A percentile compares a stretch with the other conserved stretches of the same genome.
Conservation (phyloP, 30 jellyfish, hydroid and myxozoan species). For the Pseudorhiza aurosa region DNA sequence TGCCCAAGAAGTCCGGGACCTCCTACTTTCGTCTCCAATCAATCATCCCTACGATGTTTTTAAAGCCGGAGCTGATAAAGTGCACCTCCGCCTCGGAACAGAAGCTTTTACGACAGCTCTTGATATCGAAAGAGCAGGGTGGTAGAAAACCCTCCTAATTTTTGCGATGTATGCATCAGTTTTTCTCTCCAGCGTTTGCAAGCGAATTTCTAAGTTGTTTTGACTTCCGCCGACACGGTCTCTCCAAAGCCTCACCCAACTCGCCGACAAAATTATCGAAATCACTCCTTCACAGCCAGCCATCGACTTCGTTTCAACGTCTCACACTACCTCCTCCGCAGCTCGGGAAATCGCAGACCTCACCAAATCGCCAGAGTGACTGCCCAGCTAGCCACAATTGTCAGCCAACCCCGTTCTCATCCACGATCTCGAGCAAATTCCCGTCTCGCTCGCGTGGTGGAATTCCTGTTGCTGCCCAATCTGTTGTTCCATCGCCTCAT, state of each 20-base stretch:
- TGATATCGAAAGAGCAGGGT: conserved; percentile 22
- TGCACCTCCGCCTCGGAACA: conserved; percentile 36
- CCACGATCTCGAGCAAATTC: background rate
- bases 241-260: conserved; percentile 4
- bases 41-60: background rate
- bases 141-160: conserved; percentile 21
- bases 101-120: conserved; percentile 9
- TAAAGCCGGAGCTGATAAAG: conserved; percentile 15
- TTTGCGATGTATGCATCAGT: conserved; percentile 15
- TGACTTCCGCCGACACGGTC: conserved; percentile 20
- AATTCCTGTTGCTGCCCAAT: background rate
- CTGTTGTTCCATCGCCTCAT: conserved; percentile 1
- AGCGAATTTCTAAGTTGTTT: conserved; percentile 6
- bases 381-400: background rate
- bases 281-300: conserved; percentile 13
- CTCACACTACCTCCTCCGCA: conserved; percentile 10
- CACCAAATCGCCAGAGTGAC: conserved; percentile 2
- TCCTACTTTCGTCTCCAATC: background rate
- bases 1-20: conserved; percentile 35
- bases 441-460: conserved; percentile 1
- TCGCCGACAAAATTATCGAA: conserved; percentile 28
- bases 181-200: conserved; percentile 36
- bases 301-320: background rate
- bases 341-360: conserved; percentile 1
- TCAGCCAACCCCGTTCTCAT: background rate